Evolutionary conservation across 2,888 invertebrate genomes (phyloP).

Genomic region (Eledone cirrhosa): DNA sequence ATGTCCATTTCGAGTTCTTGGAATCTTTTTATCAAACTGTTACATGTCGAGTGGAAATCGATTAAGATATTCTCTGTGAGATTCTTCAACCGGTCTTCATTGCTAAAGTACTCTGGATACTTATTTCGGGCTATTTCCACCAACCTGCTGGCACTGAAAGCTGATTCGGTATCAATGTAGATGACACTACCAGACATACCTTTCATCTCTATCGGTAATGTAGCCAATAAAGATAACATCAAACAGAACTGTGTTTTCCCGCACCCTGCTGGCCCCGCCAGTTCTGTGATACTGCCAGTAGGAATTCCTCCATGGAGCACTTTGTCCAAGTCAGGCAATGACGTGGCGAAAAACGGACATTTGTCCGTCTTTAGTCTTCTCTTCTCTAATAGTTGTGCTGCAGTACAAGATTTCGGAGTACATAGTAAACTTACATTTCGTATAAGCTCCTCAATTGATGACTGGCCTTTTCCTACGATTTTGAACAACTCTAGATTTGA

Average conservation of each 20-base stretch:
- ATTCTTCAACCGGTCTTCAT: conserved; percentile 35
- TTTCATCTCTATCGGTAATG: conserved; percentile 37
- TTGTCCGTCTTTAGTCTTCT: conserved; percentile 28
- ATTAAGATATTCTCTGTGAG: conserved; percentile 42
- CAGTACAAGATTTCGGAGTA: conserved; percentile 37
- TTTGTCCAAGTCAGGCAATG: conserved; percentile 45
- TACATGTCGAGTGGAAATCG: conserved; percentile 45
- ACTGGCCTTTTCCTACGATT: conserved; percentile 36
- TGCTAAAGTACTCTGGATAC: conserved; percentile 43
- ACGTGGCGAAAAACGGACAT: conserved; percentile 40
- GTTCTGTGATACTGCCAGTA: conserved; percentile 50
- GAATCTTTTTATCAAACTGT: conserved; percentile 44
- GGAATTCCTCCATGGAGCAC: conserved; percentile 54
- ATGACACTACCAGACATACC: conserved; percentile 49
- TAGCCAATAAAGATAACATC: conserved; percentile 50
- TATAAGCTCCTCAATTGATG: conserved; percentile 37
- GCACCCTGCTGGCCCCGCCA: conserved; percentile 60
- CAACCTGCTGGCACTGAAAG: conserved; percentile 57
- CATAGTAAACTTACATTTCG: conserved; percentile 37
- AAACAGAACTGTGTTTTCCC: conserved; percentile 62
- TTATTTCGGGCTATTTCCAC: conserved; percentile 49
- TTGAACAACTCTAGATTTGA: conserved; percentile 42
- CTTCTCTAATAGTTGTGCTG: conserved; percentile 35
- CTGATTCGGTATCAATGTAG: conserved; percentile 60
- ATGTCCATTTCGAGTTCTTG: conserved; percentile 52